Conservation (phyloP, 2,888 invertebrate species). For the Pycnomerus fuliginosus region DNA sequence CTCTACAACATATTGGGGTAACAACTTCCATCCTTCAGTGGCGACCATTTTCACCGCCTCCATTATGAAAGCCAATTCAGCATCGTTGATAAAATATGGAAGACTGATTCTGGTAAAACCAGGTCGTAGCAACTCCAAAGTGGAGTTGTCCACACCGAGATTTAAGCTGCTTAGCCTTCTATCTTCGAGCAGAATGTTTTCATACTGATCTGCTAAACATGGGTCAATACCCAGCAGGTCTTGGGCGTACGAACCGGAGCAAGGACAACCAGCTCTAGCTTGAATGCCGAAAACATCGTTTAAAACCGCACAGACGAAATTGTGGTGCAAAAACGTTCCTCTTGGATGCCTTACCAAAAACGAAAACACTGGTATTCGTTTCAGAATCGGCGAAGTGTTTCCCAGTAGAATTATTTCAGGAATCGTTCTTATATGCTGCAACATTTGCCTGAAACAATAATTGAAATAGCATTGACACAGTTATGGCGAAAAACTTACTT, state of each 20-base stretch:
- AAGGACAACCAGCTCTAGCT: constrained; percentile 75
- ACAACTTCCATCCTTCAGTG: constrained; percentile 83
- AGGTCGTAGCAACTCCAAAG: constrained; percentile 73
- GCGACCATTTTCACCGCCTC: constrained; percentile 86
- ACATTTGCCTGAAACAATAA: constrained; percentile 66
- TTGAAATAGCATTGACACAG: constrained; percentile 6
- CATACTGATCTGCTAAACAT: constrained; percentile 72
- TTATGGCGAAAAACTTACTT: constrained; percentile 56
- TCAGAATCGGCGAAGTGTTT: constrained; percentile 63
- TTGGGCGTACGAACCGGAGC: constrained; percentile 82
- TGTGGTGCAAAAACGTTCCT: constrained; percentile 84
- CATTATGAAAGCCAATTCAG: constrained; percentile 77
- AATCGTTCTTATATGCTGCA: constrained; percentile 75
- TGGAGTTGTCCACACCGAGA: constrained; percentile 52
- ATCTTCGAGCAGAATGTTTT: constrained; percentile 66
- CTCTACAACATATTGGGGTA: constrained; percentile 86
- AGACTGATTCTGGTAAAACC: constrained; percentile 84
- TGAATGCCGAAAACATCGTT: constrained; percentile 93
- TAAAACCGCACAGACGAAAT: constrained; percentile 80
- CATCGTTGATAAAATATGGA: constrained; percentile 80
- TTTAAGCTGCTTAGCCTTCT: constrained; percentile 56
- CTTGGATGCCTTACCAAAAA: constrained; percentile 80
- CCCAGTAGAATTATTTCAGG: constrained; percentile 80
- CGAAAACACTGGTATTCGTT: constrained; percentile 80
- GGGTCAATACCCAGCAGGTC: constrained; percentile 82